Percentiles rank a stretch among this genome's conserved stretches.
Conservation (phyloP, 2,113 vertebrate species). For the Hepsetus odoe region DNA sequence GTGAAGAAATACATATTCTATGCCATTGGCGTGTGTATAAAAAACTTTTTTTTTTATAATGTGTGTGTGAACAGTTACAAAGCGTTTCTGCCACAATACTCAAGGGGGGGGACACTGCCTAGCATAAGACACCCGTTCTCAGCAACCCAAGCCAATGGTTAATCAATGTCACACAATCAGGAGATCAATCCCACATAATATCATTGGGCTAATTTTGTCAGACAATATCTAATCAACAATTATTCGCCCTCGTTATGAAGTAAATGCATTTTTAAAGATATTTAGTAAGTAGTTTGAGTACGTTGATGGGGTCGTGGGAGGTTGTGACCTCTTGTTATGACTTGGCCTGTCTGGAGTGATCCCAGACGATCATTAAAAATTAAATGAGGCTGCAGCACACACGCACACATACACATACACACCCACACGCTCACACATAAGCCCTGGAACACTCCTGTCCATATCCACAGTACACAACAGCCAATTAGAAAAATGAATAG, state of each 20-base stretch:
- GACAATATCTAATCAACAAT: constrained; percentile 55
- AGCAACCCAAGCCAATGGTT: constrained; percentile 15
- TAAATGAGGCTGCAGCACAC: constrained; percentile 28
- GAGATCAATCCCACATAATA: constrained; percentile 47
- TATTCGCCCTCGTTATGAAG: constrained; percentile 43
- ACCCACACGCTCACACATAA: constrained; percentile 8
- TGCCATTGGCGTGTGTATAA: too few relatives aligned
- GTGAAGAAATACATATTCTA: too few relatives aligned
- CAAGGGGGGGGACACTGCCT: not conserved
- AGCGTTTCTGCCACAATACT: constrained; percentile 11
- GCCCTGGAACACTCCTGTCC: constrained; percentile 50
- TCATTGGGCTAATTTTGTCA: constrained; percentile 49
- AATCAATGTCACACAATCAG: constrained; percentile 47
- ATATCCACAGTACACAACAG: constrained; percentile 65
- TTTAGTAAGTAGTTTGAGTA: constrained; percentile 47
- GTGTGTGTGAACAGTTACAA: not conserved
- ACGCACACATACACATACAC: constrained; percentile 22
- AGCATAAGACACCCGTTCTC: constrained; percentile 8
- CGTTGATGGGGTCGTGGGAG: constrained; percentile 26
- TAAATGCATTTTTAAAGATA: constrained; percentile 34
- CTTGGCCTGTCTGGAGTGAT: constrained; percentile 14
- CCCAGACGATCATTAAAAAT: constrained; percentile 53
- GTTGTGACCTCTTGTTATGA: constrained; percentile 50
- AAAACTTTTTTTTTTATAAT: too few relatives aligned
- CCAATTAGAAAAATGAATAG: constrained; percentile 53